Conservation (phyloP, 2,888 invertebrate genomes). For the Hydrotaea cyrtoneurina region DNA sequence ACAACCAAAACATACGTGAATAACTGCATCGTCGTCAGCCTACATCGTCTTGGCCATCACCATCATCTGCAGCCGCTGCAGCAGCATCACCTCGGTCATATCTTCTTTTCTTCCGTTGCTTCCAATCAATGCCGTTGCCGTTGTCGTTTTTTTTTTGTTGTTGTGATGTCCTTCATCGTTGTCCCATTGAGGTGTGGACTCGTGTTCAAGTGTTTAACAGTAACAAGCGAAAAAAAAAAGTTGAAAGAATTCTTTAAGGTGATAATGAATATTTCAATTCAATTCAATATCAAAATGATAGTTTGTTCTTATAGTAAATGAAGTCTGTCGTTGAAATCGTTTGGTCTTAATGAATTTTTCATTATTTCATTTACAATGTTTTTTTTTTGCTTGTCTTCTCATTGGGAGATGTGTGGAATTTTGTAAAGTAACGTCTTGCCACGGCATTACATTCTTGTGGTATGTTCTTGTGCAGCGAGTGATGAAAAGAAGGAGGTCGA, state of each 20-base stretch:
- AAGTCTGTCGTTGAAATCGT: neutral
- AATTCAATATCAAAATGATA: conserved; percentile 71
- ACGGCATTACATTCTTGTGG: neutral
- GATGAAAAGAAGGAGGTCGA: neutral
- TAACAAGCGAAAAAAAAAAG: conserved; percentile 5
- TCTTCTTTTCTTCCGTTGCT: conserved; percentile 4
- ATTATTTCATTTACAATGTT: conserved; percentile 74
- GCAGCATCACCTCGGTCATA: neutral
- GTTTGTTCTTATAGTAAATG: neutral
- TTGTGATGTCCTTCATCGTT: neutral
- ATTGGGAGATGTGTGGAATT: neutral
- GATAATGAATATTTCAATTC: conserved; percentile 77
- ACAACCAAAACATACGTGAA: conserved; percentile 36
- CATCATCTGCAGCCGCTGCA: no score
- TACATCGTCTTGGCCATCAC: neutral
- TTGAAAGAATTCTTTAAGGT: conserved; percentile 68
- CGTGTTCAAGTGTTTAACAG: neutral
- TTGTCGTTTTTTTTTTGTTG: neutral
- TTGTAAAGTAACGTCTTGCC: neutral
- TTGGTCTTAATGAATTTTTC: conserved; percentile 75
- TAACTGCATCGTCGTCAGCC: neutral
- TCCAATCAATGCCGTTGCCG: conserved; percentile 3
- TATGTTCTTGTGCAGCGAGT: neutral
- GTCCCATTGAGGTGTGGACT: conserved; percentile 26
- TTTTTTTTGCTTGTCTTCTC: neutral